Percentiles rank a stretch among this genome's conserved stretches.
Evolutionary conservation across 2,888 invertebrate genomes (phyloP).

Genomic region (Physocephala rufipes): DNA sequence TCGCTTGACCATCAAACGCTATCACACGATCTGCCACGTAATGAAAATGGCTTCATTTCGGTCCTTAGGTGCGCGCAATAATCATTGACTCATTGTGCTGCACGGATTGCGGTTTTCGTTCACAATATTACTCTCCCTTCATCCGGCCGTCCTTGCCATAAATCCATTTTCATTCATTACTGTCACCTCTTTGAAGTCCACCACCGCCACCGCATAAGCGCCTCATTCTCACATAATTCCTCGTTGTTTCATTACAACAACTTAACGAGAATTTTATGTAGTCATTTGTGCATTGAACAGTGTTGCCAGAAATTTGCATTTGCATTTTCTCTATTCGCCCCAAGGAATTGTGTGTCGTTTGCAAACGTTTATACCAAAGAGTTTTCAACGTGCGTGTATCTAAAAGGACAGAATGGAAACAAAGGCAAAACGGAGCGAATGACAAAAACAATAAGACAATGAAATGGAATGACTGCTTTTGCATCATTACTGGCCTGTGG

Average conservation of each 20-base stretch:
- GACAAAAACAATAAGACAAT: neutral
- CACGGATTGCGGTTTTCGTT: too few species aligned
- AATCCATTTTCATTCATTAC: too few species aligned
- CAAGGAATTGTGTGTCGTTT: constrained; percentile 20
- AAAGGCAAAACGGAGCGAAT: neutral
- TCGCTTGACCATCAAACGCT: neutral
- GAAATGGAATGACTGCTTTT: neutral
- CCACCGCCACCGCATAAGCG: too few species aligned
- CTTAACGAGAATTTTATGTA: constrained; percentile 5
- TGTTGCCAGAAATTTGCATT: constrained; percentile 33
- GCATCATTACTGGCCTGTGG: neutral
- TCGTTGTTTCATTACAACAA: neutral
- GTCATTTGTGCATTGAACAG: constrained; percentile 31
- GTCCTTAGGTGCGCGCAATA: constrained; percentile 10
- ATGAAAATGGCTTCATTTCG: neutral
- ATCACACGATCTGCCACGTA: neutral
- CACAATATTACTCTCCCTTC: too few species aligned
- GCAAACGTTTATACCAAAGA: neutral
- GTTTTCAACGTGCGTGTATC: too few species aligned
- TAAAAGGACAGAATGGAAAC: too few species aligned
- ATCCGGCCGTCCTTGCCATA: too few species aligned
- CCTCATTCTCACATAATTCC: too few species aligned
- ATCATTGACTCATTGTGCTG: constrained; percentile 19
- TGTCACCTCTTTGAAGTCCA: too few species aligned
- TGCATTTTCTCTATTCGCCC: constrained; percentile 11